Evolutionary conservation across 2,113 vertebrate genomes (phyloP).

Genomic region (Xiphorhynchus elegans): DNA sequence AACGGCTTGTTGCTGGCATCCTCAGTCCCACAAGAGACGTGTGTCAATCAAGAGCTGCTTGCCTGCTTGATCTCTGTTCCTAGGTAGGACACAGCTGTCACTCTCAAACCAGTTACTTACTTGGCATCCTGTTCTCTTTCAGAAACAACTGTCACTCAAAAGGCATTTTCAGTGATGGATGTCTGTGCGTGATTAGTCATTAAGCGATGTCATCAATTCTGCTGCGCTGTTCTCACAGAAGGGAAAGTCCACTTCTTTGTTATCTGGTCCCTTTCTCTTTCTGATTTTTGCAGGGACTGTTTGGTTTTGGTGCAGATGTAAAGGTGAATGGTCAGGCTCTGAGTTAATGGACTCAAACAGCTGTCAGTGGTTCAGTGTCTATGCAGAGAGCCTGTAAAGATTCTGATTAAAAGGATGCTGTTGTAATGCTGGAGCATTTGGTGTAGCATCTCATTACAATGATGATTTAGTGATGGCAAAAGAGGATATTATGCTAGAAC

Average conservation of each 20-base stretch:
- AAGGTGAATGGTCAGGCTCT: neutral
- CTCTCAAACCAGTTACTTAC: neutral
- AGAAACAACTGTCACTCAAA: neutral
- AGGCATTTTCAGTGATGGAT: neutral
- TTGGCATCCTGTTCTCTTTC: neutral
- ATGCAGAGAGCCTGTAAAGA: neutral
- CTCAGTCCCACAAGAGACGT: neutral
- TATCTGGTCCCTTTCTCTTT: neutral
- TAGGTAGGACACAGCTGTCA: neutral
- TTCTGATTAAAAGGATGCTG: neutral
- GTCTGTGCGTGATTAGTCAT: neutral
- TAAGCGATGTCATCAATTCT: neutral
- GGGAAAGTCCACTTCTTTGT: neutral
- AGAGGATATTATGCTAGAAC: neutral
- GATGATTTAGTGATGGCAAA: neutral
- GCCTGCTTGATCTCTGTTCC: neutral
- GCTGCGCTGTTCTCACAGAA: neutral
- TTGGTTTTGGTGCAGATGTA: neutral
- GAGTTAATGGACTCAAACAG: neutral
- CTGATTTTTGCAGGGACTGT: neutral
- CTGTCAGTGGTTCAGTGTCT: neutral
- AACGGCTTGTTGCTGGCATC: neutral
- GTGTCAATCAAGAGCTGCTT: slow-evolving; percentile 20
- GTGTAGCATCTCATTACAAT: neutral
- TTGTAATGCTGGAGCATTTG: neutral